Percentiles rank a stretch among this genome's conserved stretches.
Conservation (phyloP, 2,797 vertebrate species). For the Darevskia mixta region DNA sequence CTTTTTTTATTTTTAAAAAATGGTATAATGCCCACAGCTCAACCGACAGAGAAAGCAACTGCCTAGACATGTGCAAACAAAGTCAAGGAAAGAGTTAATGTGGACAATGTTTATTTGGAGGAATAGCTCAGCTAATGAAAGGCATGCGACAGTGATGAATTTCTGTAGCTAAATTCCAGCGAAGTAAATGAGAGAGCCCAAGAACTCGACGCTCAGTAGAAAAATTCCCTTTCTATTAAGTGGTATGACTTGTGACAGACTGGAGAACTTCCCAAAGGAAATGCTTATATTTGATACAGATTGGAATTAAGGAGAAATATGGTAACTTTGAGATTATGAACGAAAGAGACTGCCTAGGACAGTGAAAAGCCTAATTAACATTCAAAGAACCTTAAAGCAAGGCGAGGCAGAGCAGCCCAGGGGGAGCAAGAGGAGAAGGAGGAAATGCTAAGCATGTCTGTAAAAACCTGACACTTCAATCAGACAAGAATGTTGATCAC, state of each 20-base stretch:
- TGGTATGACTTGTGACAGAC: conserved; percentile 15
- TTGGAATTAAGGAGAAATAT: conserved; percentile 42
- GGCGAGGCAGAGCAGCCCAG: conserved; percentile 11
- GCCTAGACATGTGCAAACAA: neutral
- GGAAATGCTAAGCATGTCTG: conserved; percentile 11
- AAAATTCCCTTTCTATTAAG: conserved; percentile 27
- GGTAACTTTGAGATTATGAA: conserved; percentile 36
- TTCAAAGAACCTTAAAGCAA: conserved; percentile 37
- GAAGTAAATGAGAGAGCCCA: conserved; percentile 25
- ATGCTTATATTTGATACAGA: conserved; percentile 32
- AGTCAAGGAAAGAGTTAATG: conserved; percentile 20
- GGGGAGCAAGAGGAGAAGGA: neutral
- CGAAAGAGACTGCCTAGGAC: neutral
- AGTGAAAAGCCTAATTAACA: conserved; percentile 45
- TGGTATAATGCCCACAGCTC: neutral
- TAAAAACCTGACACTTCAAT: conserved; percentile 29
- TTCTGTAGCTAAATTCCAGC: conserved; percentile 34
- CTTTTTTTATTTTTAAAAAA: no score
- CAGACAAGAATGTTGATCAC: conserved; percentile 32
- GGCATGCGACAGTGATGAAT: neutral
- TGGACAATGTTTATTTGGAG: conserved; percentile 29
- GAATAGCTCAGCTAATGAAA: conserved; percentile 9
- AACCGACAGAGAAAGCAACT: neutral
- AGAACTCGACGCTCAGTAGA: neutral
- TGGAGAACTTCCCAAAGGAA: conserved; percentile 26